A percentile compares a stretch with the other conserved stretches of the same genome.
phyloP scores from a whole-genome alignment of 2,888 invertebrate species.

The Coenonympha arcania region DNA sequence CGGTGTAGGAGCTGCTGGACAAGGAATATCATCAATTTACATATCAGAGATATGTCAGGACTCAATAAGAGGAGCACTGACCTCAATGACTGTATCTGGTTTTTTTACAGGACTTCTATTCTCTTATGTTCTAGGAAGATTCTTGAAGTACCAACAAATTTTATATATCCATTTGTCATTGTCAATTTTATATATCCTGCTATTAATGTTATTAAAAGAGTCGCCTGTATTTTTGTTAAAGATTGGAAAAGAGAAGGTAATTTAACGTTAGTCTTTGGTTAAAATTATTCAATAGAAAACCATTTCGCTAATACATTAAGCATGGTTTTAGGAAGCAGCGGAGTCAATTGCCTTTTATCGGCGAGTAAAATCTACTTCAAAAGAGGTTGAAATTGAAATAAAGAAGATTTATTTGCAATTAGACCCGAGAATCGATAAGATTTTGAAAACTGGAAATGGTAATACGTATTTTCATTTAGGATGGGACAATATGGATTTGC shows the following conservation, averaged over 20 bases:
- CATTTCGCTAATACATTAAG: no score
- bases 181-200: slow-evolving; percentile 44
- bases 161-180: slow-evolving; percentile 43
- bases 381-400: slow-evolving; percentile 45
- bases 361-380: slow-evolving; percentile 38
- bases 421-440: slow-evolving; percentile 44
- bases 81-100: slow-evolving; percentile 47
- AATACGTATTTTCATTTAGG: no score
- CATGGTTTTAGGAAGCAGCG: slow-evolving; percentile 54
- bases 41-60: slow-evolving; percentile 59
- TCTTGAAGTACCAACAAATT: slow-evolving; percentile 46
- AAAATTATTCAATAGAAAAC: no score
- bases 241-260: slow-evolving; percentile 47
- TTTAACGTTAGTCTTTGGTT: slow-evolving; percentile 5
- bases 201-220: slow-evolving; percentile 45
- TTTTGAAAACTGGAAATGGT: slow-evolving; percentile 33
- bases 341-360: slow-evolving; percentile 52
- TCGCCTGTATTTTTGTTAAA: slow-evolving; percentile 53
- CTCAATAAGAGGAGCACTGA: slow-evolving; percentile 53
- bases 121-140: slow-evolving; percentile 51
- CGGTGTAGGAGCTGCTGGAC: slow-evolving; percentile 56
- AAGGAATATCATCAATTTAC: slow-evolving; percentile 54
- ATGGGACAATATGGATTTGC: no score
- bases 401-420: slow-evolving; percentile 49
- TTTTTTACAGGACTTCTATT: slow-evolving; percentile 52